phyloP scores from a whole-genome alignment of 1,140 invertebrate species.

The Lucilia sericata region DNA sequence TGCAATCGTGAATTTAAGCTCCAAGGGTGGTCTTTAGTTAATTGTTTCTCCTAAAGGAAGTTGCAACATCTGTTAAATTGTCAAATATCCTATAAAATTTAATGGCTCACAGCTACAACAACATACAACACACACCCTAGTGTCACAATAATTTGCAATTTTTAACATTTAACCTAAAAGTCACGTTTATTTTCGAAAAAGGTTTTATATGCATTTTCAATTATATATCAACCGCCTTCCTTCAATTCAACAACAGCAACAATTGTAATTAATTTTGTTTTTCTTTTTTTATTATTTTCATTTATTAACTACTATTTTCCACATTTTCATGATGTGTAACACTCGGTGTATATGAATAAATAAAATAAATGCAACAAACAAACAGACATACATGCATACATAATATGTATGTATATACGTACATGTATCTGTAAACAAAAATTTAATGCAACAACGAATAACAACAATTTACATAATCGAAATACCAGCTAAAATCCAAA shows the following conservation, averaged over 20 bases:
- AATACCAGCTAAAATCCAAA: not conserved
- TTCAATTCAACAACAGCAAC: not conserved
- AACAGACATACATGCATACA: not conserved
- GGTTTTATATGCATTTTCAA: conserved; percentile 21
- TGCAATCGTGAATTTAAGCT: no score
- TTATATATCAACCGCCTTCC: not conserved
- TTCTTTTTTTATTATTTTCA: not conserved
- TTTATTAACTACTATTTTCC: not conserved
- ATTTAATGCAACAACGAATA: conserved; percentile 21
- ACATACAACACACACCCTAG: conserved; percentile 13
- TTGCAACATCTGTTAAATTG: not conserved
- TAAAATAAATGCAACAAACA: not conserved
- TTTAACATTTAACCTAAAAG: conserved; percentile 29
- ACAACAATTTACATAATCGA: conserved; percentile 2
- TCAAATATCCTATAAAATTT: no score
- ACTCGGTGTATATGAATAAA: not conserved
- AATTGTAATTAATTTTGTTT: conserved; percentile 8
- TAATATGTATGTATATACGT: not conserved
- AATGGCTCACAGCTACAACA: no score
- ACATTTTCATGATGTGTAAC: conserved; percentile 34
- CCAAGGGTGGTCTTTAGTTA: not conserved
- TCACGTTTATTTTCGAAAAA: conserved; percentile 18
- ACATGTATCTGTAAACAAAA: not conserved
- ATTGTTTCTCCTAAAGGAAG: not conserved
- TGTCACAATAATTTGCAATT: conserved; percentile 15